Conservation (phyloP, 2,113 vertebrate species). For the Cyanoliseus patagonus region DNA sequence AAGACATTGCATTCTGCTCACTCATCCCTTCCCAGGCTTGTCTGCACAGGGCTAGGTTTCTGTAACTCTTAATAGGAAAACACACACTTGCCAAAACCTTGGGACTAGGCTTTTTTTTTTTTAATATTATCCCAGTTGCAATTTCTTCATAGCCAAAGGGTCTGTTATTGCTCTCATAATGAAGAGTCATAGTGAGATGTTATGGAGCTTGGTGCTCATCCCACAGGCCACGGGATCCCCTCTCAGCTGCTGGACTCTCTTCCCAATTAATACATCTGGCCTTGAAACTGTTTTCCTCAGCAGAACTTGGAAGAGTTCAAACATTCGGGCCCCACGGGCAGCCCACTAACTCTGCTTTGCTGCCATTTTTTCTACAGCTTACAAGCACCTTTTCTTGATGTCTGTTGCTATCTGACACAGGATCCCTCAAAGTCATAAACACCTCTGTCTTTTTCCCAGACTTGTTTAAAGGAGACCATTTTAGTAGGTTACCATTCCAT, state of each 20-base stretch:
- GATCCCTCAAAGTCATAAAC: neutral
- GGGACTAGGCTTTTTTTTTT: neutral
- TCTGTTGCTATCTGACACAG: neutral
- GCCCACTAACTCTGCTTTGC: neutral
- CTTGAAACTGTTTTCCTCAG: neutral
- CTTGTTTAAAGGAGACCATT: neutral
- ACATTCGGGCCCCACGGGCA: neutral
- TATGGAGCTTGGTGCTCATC: neutral
- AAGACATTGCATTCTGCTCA: constrained; percentile 57
- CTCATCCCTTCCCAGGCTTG: constrained; percentile 49
- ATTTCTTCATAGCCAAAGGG: constrained; percentile 1
- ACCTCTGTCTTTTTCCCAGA: neutral
- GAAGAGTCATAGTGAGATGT: neutral
- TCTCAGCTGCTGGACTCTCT: neutral
- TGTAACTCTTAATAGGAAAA: neutral
- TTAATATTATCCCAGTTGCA: neutral
- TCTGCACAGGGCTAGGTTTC: constrained; percentile 44
- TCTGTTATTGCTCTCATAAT: neutral
- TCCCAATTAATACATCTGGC: neutral
- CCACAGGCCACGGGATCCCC: neutral
- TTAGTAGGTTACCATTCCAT: neutral
- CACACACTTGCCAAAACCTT: neutral
- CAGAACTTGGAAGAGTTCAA: neutral
- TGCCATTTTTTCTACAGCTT: neutral
- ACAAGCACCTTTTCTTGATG: neutral